Base-by-base conservation (phyloP, 1,140 invertebrate species). In the Pseudomyrmex sp. region DNA sequence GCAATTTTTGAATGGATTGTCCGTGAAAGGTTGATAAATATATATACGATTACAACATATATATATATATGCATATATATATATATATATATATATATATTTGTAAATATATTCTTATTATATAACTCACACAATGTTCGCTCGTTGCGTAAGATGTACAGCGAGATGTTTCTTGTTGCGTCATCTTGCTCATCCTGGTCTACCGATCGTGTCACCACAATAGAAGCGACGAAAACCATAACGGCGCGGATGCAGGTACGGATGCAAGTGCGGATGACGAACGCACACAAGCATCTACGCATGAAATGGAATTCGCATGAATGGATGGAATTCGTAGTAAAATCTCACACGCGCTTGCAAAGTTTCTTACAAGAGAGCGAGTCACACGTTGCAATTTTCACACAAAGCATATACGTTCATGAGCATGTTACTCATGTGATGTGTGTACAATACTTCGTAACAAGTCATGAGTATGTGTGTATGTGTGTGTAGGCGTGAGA, bases 251-350 rank as follows among this genome's bases (percentile, higher is more conserved):
- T 18, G 18, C 18, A 18, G 18, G 18, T 18, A 18, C 18, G 18
- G 0, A 18, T 70, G 54, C 26, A 26, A 1, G 8, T 26, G 18
- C 75, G 52, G 63, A 80, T 59, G n/a, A 48, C 20, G 20, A 18
- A 10, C 20, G 44, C 59, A 44, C 66, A 50, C 56, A 23, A 44
- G 20, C 54, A 23, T 68, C 26, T 20, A 48, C 52, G 52, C 5
- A 35, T 35, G 5, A 7, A 35, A 35, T 35, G 0, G 35, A 56
- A 44, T 35, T 48, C 15, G 44, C 54, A 80, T 80, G 76, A 80
- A 80, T 80, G 76, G 54, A 72, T 59, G 54, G 15, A 80, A 80
- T 80, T 44, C 52, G 54, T 79, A 79, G 76, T 80, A 13, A 70
- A 80, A 70, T 61, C 76, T 70, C 65, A 70, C 44, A 66, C 76